phyloP scores from a whole-genome alignment of 2,113 vertebrate genomes.

The Protobothrops flavoviridis region DNA sequence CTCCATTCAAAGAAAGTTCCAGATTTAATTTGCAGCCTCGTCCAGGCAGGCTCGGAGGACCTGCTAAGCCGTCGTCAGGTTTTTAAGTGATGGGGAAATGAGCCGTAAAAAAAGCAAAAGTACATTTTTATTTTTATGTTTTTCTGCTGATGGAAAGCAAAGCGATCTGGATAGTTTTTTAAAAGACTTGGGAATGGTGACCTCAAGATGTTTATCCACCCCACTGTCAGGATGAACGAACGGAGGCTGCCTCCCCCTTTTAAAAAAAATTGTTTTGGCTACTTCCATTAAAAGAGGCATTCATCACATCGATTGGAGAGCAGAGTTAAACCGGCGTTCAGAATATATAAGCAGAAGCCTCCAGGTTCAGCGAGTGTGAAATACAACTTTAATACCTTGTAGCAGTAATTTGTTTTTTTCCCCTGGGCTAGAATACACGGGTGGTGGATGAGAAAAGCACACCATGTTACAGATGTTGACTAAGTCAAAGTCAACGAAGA shows the following conservation, averaged over 20 bases:
- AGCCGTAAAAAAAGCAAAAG: accelerated
- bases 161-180: accelerated
- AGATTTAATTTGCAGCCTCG: not conserved
- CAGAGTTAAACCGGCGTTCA: not conserved
- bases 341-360: not conserved
- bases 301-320: not conserved
- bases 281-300: not conserved
- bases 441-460: not conserved
- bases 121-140: accelerated
- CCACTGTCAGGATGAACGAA: not conserved
- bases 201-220: accelerated
- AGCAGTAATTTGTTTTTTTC: not conserved
- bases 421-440: not conserved
- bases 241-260: not conserved
- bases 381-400: not conserved
- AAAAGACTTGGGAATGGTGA: accelerated
- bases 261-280: not conserved
- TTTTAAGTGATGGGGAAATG: not conserved
- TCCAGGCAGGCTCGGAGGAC: not conserved
- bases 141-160: accelerated
- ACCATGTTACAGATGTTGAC: not conserved
- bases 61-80: not conserved
- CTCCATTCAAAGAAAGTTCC: not conserved
- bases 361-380: accelerated
- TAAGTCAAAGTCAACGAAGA: not conserved